A percentile compares a stretch with the other conserved stretches of the same genome.
Evolutionary conservation across 2,888 invertebrate species (phyloP).

Genomic region (Cataglyphis altisquamis): DNA sequence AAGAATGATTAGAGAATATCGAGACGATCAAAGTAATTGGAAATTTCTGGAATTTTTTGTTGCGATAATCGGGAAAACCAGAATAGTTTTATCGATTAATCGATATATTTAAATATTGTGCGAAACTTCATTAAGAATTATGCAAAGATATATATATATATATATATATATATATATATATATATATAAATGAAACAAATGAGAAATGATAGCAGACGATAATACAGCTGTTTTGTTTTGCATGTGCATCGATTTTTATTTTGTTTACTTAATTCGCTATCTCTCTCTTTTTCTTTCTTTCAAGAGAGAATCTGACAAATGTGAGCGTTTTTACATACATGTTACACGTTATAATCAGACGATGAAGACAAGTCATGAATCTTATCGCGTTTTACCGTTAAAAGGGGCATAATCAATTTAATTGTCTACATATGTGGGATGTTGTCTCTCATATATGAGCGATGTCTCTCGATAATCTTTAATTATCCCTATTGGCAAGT

Average conservation of each 20-base stretch:
- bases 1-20: neutral
- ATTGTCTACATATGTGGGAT: neutral
- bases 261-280: conserved; percentile 25
- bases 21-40: neutral
- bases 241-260: neutral
- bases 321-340: conserved; percentile 11
- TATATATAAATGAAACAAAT: neutral
- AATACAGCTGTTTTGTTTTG: neutral
- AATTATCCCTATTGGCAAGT: conserved; percentile 51
- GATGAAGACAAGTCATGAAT: conserved; percentile 40
- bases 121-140: neutral
- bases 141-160: neutral
- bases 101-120: neutral
- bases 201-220: neutral
- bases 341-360: conserved; percentile 30
- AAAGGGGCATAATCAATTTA: conserved; percentile 43
- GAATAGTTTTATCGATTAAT: neutral
- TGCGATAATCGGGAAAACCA: neutral
- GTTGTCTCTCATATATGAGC: neutral
- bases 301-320: conserved; percentile 14
- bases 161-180: neutral
- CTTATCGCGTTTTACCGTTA: conserved; percentile 42
- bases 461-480: conserved; percentile 50
- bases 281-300: neutral
- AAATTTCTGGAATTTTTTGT: neutral